Conservation (phyloP, 2,113 vertebrate species). For the Mustelus asterias region DNA sequence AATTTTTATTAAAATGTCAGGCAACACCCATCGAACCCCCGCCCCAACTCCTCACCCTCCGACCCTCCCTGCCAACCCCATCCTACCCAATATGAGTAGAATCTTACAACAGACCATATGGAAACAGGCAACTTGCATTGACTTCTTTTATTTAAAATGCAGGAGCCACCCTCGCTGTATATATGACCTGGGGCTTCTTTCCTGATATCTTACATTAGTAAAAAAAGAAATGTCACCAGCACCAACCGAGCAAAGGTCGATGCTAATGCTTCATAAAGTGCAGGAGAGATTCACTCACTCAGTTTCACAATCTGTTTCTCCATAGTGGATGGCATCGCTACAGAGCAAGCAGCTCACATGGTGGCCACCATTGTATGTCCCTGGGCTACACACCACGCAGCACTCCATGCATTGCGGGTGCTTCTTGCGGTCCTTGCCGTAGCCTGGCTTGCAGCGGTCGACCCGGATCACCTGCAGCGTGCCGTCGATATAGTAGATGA, state of each 20-base stretch:
- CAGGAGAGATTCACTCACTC: slow-evolving; percentile 3
- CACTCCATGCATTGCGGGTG: not conserved
- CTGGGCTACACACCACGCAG: slow-evolving; percentile 21
- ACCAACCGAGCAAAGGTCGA: not conserved
- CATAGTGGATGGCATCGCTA: not conserved
- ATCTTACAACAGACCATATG: not conserved
- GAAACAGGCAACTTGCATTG: not conserved
- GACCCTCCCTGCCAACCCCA: not conserved
- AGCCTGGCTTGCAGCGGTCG: slow-evolving; percentile 27
- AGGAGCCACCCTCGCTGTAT: not conserved
- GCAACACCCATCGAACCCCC: not conserved
- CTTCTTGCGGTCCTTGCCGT: slow-evolving; percentile 23
- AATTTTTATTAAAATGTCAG: not conserved
- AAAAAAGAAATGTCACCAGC: not conserved
- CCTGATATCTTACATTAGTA: not conserved
- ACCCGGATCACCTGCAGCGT: slow-evolving; percentile 24
- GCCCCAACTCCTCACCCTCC: too few species aligned
- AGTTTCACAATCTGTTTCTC: not conserved
- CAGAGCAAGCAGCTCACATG: not conserved
- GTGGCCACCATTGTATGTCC: not conserved
- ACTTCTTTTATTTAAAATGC: not conserved
- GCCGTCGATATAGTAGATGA: slow-evolving; percentile 20
- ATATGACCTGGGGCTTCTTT: not conserved
- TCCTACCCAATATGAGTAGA: slow-evolving; percentile 30
- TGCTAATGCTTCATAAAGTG: not conserved